Evolutionary conservation across 2,888 invertebrate species (phyloP).

Genomic region (Archips crataeganus): DNA sequence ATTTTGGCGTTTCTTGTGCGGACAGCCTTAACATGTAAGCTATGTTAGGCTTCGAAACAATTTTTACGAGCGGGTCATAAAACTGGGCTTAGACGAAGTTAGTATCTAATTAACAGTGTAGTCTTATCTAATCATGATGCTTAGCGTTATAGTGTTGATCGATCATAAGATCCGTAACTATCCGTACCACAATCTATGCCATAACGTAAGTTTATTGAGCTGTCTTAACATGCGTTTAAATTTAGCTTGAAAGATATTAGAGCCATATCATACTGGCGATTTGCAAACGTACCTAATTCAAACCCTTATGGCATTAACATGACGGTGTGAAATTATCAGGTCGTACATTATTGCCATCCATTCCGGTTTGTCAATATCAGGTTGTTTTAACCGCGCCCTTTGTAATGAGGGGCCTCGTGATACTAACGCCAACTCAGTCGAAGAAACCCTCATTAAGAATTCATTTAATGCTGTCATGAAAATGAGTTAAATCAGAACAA

Average conservation of each 20-base stretch:
- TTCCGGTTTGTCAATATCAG: too few species aligned
- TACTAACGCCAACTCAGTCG: too few species aligned
- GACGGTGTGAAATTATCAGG: too few species aligned
- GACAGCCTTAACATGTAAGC: neutral
- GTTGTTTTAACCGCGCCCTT: too few species aligned
- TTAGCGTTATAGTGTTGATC: conserved; percentile 21
- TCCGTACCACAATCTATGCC: neutral
- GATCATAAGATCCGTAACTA: conserved; percentile 4
- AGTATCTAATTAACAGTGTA: conserved; percentile 13
- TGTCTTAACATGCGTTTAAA: neutral
- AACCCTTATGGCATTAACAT: too few species aligned
- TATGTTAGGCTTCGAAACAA: conserved; percentile 13
- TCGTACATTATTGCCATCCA: too few species aligned
- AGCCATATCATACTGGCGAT: too few species aligned
- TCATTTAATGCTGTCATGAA: neutral
- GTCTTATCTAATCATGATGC: conserved; percentile 10
- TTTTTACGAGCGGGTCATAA: conserved; percentile 10
- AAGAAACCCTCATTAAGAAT: too few species aligned
- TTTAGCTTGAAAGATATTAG: neutral
- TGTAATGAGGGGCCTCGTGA: too few species aligned
- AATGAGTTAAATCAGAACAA: neutral
- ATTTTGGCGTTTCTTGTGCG: neutral
- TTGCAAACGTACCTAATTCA: too few species aligned
- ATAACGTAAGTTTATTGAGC: conserved; percentile 7
- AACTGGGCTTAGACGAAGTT: conserved; percentile 24